Evolutionary conservation across 2,888 invertebrate genomes (phyloP).

Genomic region (Drosophila rellima): DNA sequence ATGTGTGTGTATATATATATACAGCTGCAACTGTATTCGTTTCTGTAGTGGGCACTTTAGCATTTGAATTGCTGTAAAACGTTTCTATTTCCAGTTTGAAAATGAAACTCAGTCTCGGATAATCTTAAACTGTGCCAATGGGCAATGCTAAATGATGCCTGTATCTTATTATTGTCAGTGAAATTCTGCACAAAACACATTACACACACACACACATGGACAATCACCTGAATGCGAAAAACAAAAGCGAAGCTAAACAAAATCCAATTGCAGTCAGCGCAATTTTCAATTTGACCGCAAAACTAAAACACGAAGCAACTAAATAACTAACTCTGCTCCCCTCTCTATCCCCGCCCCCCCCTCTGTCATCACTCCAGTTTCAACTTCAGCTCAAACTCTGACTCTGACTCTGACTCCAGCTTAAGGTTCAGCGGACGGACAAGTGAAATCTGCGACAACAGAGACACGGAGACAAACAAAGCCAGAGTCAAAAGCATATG

Average conservation of each 20-base stretch:
- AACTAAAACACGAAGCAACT: conserved; percentile 48
- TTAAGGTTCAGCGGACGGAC: conserved; percentile 35
- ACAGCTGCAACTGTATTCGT: conserved; percentile 17
- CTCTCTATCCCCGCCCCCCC: background rate
- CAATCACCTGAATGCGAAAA: conserved; percentile 35
- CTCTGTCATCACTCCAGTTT: background rate
- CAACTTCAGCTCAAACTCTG: background rate
- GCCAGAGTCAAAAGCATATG: conserved; percentile 25
- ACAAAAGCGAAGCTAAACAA: conserved; percentile 53
- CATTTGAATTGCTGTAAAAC: conserved; percentile 61
- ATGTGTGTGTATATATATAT: background rate
- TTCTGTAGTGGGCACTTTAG: conserved; percentile 41
- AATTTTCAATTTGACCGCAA: conserved; percentile 77
- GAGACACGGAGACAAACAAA: conserved; percentile 56
- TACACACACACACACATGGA: conserved; percentile 22
- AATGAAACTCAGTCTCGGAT: conserved; percentile 38
- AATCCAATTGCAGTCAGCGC: conserved; percentile 63
- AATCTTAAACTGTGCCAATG: conserved; percentile 69
- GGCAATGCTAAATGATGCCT: conserved; percentile 49
- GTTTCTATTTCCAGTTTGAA: conserved; percentile 50
- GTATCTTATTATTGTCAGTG: conserved; percentile 59
- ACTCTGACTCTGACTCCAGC: background rate
- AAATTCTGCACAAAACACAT: conserved; percentile 46
- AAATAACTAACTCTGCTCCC: conserved; percentile 43
- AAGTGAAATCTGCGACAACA: conserved; percentile 66